Evolutionary conservation across 2,888 invertebrate genomes (phyloP).

Genomic region (Boloria selene): DNA sequence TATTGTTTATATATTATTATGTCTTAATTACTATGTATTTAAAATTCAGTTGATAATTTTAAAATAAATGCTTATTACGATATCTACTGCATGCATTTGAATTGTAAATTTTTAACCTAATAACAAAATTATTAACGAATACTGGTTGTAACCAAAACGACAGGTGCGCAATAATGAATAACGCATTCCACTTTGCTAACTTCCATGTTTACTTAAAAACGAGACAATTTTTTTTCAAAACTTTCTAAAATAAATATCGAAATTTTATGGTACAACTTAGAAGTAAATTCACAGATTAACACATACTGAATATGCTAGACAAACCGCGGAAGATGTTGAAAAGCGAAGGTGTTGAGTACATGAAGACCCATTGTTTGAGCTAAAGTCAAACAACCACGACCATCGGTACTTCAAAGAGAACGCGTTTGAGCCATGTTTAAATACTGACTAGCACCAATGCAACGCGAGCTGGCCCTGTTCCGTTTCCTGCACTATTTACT

Average conservation of each 20-base stretch:
- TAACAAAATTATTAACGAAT: no score
- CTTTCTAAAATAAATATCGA: neutral
- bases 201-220: neutral
- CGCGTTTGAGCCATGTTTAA: slow-evolving; percentile 35
- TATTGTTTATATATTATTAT: no score
- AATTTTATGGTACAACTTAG: neutral
- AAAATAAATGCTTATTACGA: no score
- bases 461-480: slow-evolving; percentile 45
- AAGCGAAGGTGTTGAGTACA: slow-evolving; percentile 70
- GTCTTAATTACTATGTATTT: no score
- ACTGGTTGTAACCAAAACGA: no score
- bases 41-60: no score
- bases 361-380: slow-evolving; percentile 68
- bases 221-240: neutral
- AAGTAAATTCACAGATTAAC: slow-evolving; percentile 8
- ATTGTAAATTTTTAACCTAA: no score
- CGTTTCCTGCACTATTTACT: slow-evolving; percentile 42
- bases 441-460: slow-evolving; percentile 60
- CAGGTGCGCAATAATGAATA: no score
- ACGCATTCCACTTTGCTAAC: no score
- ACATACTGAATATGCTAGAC: slow-evolving; percentile 46
- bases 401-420: slow-evolving; percentile 47
- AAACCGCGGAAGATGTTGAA: slow-evolving; percentile 66
- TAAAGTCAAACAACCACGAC: slow-evolving; percentile 64
- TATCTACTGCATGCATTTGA: neutral